Conservation (phyloP, 2,888 invertebrate genomes). For the Polietes domitor region DNA sequence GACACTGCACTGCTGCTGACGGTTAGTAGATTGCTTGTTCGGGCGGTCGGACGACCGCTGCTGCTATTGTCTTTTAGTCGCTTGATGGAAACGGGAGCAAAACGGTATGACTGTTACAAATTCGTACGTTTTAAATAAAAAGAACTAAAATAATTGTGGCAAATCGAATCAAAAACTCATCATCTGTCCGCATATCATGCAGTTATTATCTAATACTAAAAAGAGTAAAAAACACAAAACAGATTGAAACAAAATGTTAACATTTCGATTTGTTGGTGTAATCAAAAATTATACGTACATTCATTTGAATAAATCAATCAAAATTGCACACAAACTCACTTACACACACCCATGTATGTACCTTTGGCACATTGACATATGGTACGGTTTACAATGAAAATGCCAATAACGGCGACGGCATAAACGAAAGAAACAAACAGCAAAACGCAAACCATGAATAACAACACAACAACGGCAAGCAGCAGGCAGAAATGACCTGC, state of each 20-base stretch:
- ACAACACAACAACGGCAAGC: not conserved
- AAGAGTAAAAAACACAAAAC: not conserved
- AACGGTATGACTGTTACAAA: not conserved
- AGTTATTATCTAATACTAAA: conserved; percentile 7
- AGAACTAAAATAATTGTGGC: not conserved
- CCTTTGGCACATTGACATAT: not conserved
- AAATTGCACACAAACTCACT: not conserved
- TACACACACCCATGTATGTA: not conserved
- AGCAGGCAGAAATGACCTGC: not conserved
- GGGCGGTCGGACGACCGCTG: not conserved
- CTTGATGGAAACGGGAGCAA: conserved; percentile 15
- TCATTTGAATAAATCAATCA: conserved; percentile 24
- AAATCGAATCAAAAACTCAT: not conserved
- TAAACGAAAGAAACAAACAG: not conserved
- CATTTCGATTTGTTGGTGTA: conserved; percentile 8
- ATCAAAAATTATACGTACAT: conserved; percentile 17
- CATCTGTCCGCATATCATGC: not conserved
- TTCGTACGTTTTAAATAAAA: not conserved
- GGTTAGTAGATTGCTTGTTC: not conserved
- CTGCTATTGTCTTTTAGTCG: not conserved
- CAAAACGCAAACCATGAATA: not conserved
- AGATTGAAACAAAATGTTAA: not conserved
- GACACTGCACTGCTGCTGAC: not conserved
- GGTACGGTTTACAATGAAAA: not conserved
- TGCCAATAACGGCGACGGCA: not conserved